A percentile compares a stretch with the other conserved stretches of the same genome.
These are phyloP conservation scores for Drosophila pectinifera DNA, from an alignment of 1,140 invertebrate species.

Conservation along the genomic window DNA sequence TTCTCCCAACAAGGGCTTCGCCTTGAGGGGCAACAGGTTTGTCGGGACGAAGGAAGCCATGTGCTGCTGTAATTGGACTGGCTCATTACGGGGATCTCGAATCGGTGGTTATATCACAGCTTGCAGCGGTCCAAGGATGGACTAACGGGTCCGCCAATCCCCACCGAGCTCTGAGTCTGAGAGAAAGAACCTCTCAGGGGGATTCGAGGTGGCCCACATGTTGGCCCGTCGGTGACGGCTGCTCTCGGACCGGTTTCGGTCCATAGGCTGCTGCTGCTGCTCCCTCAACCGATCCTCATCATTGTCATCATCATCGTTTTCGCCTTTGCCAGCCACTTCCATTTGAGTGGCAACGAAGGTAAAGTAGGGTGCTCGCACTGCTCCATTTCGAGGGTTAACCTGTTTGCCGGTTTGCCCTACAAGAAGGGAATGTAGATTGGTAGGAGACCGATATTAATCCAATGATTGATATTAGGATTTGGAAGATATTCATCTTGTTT, in stretches of 20 bases:
- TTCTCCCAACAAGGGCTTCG: conserved; percentile 74
- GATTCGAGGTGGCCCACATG: conserved; percentile 58
- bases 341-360: conserved; percentile 73
- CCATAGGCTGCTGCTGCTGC: conserved; percentile 40
- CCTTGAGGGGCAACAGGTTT: conserved; percentile 66
- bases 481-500: too few species aligned
- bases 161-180: conserved; percentile 21
- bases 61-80: conserved; percentile 69
- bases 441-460: not conserved
- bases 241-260: conserved; percentile 53
- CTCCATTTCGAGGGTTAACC: conserved; percentile 75
- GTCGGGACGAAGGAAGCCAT: conserved; percentile 55
- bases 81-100: conserved; percentile 64
- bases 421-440: not conserved
- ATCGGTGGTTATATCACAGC: conserved; percentile 71
- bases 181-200: conserved; percentile 45
- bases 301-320: conserved; percentile 12
- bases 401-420: conserved; percentile 56
- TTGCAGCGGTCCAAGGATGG: conserved; percentile 58
- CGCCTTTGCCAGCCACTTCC: conserved; percentile 48
- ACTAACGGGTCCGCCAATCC: conserved; percentile 41
- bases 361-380: conserved; percentile 68
- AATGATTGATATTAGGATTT: not conserved
- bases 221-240: conserved; percentile 35
- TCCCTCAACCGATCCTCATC: conserved; percentile 32